These are phyloP conservation scores for Neuroterus valhalla DNA, from an alignment of 1,140 invertebrate genomes.

Conservation along the genomic window DNA sequence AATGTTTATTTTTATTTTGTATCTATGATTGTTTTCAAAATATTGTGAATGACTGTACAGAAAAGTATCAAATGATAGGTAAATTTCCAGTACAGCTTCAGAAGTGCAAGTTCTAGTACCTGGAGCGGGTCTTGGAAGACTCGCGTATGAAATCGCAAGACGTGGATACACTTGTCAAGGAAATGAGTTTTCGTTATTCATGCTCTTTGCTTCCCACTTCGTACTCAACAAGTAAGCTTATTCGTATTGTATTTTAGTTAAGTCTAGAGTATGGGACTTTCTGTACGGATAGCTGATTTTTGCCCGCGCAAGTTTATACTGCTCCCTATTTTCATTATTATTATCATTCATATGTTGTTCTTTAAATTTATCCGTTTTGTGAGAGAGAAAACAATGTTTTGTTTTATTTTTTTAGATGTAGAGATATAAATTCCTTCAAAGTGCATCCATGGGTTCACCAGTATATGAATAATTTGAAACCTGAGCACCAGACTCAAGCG, in stretches of 20 bases:
- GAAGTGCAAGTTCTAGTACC: slow-evolving; percentile 90
- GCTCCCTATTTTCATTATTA: slow-evolving; percentile 7
- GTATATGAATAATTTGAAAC: slow-evolving; percentile 90
- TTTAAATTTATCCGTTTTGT: background rate
- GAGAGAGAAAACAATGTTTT: slow-evolving; percentile 19
- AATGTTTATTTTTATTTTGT: no score
- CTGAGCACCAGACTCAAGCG: slow-evolving; percentile 86
- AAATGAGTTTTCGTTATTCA: slow-evolving; percentile 98
- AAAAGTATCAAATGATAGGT: slow-evolving; percentile 60
- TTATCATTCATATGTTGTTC: background rate
- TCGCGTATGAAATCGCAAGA: slow-evolving; percentile 94
- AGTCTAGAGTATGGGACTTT: background rate
- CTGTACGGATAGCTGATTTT: no score
- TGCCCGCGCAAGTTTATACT: no score
- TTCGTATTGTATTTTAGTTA: slow-evolving; percentile 25
- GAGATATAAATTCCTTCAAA: slow-evolving; percentile 76
- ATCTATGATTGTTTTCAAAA: slow-evolving; percentile 3
- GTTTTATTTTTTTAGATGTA: slow-evolving; percentile 74
- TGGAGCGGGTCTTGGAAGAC: slow-evolving; percentile 93
- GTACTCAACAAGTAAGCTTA: slow-evolving; percentile 89
- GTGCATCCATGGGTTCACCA: slow-evolving; percentile 97
- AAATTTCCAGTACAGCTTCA: slow-evolving; percentile 67
- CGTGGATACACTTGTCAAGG: slow-evolving; percentile 94
- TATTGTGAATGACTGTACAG: slow-evolving; percentile 24
- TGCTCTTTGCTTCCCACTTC: slow-evolving; percentile 97